A percentile compares a stretch with the other conserved stretches of the same genome.
Conservation (phyloP, 2,113 vertebrate genomes). For the Peromyscus maniculatus region DNA sequence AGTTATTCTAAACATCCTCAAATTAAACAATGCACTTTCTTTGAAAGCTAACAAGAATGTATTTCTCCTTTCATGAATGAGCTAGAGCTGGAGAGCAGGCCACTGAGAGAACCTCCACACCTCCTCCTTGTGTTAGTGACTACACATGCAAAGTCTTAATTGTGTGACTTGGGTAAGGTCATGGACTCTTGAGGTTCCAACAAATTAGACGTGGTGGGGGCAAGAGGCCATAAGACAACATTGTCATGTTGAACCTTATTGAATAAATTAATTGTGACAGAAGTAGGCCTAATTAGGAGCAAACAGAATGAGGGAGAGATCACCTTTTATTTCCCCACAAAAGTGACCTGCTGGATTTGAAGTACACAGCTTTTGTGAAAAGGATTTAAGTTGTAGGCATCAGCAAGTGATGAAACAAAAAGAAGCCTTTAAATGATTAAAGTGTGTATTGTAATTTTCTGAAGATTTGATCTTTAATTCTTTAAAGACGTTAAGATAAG, state of each 20-base stretch:
- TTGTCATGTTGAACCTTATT: neutral
- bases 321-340: slow-evolving; percentile 38
- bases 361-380: slow-evolving; percentile 17
- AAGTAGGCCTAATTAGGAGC: slow-evolving; percentile 71
- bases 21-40: slow-evolving; percentile 39
- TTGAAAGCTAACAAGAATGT: slow-evolving; percentile 44
- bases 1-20: slow-evolving; percentile 47
- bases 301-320: neutral
- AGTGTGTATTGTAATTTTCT: slow-evolving; percentile 13
- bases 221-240: slow-evolving; percentile 39
- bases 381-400: slow-evolving; percentile 28
- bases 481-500: slow-evolving; percentile 23
- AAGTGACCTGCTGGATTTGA: slow-evolving; percentile 40
- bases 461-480: slow-evolving; percentile 1
- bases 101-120: slow-evolving; percentile 19
- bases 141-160: slow-evolving; percentile 39
- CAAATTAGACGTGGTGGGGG: neutral
- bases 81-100: slow-evolving; percentile 28
- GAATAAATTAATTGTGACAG: slow-evolving; percentile 66
- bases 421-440: slow-evolving; percentile 53
- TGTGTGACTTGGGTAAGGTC: slow-evolving; percentile 55
- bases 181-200: slow-evolving; percentile 11
- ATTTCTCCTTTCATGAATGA: slow-evolving; percentile 53
- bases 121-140: neutral
- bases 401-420: slow-evolving; percentile 60